phyloP scores from a whole-genome alignment of 2,888 invertebrate genomes.

The Stenurella melanura region DNA sequence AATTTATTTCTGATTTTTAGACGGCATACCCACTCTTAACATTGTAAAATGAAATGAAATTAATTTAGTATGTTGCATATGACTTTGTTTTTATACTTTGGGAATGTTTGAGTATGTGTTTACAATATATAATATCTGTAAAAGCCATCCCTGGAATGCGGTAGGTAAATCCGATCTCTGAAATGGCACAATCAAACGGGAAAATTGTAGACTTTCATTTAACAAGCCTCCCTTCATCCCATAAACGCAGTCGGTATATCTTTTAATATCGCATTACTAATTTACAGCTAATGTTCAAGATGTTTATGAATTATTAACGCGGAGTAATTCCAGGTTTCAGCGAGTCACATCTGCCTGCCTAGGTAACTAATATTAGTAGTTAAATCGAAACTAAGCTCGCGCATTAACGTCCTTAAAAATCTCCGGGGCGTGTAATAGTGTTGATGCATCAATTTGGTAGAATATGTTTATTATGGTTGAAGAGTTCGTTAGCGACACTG shows the following conservation, averaged over 20 bases:
- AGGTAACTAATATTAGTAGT: conserved; percentile 25
- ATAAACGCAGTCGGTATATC: background rate
- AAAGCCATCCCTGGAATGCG: too few species aligned
- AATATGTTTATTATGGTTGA: conserved; percentile 60
- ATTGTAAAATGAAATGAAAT: too few species aligned
- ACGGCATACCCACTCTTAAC: too few species aligned
- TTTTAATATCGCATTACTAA: conserved; percentile 24
- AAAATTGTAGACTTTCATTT: background rate
- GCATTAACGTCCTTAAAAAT: conserved; percentile 38
- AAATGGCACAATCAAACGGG: background rate
- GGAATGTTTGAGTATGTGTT: too few species aligned
- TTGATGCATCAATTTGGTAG: conserved; percentile 61
- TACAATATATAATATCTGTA: too few species aligned
- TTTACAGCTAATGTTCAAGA: conserved; percentile 22
- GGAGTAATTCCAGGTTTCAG: conserved; percentile 24
- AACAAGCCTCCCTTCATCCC: background rate
- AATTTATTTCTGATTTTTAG: too few species aligned
- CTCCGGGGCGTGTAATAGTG: conserved; percentile 46
- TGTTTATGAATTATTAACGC: conserved; percentile 28
- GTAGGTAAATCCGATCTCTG: too few species aligned
- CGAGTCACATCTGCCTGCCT: conserved; percentile 30
- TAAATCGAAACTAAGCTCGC: conserved; percentile 10
- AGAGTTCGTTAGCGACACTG: conserved; percentile 40
- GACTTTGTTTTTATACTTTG: too few species aligned
- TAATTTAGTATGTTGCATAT: too few species aligned